Evolutionary conservation across 2,797 vertebrate species (phyloP), one percentile per base, ranked within the genome.

Genomic region (Arrhamphus sclerolepis): DNA sequence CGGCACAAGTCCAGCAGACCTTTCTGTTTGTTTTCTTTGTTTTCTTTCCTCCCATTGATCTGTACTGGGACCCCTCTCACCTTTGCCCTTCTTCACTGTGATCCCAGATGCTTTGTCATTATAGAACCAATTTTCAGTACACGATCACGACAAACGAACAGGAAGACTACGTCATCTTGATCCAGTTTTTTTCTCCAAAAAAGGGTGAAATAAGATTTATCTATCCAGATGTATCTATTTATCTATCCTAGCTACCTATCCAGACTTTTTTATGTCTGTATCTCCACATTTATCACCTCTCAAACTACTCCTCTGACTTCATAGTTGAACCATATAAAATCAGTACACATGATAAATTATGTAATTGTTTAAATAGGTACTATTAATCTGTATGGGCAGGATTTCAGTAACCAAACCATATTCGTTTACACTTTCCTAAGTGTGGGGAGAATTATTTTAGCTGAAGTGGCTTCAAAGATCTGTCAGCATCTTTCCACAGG

Each of bases 301-400:
- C 48, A 63, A 70, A 38, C 13, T 38, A 38, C 13, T 16, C 26
- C 58, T 59, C 51, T 21, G 56, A 29, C 57, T 49, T 61, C 44
- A 69, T 46, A 39, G 60, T 69, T 87, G 84, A 86, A 87, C 72
- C 86, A 81, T 82, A 86, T 39, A 42, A 63, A 78, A 75, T 58
- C 77, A 75, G 83, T 49, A 59, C 74, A 82, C 71, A 58, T 66
- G 64, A 78, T 82, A 76, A 82, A 84, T 86, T 39, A 86, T 89
- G 84, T 90, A 84, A 86, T 89, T 89, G 88, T 86, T 88, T 86
- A 83, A 88, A 77, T 66, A 88, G 81, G 81, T 75, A 71, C 53
- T 82, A 83, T 81, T 70, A 38, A 87, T 78, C 70, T 78, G 79
- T 75, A 78, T 88, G 83, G 70, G 84, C 66, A 67, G 62, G 75